These are phyloP conservation scores for Hemitrygon akajei DNA, from an alignment of 2,797 vertebrate species.

Conservation along the genomic window DNA sequence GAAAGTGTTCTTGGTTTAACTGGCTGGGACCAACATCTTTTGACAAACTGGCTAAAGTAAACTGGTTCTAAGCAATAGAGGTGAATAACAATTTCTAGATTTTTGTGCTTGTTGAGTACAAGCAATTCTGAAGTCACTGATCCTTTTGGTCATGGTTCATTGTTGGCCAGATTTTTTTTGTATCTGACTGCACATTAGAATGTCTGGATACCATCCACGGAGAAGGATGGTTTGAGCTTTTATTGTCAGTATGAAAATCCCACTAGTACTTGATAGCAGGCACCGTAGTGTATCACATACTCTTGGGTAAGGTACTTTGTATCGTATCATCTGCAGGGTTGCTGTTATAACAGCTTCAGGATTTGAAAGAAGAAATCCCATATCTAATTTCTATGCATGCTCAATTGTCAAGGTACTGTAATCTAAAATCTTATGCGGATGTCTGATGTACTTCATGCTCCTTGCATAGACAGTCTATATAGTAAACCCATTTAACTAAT, in stretches of 20 bases:
- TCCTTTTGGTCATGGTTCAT: neutral
- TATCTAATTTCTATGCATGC: neutral
- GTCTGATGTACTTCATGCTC: conserved; percentile 20
- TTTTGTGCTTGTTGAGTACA: neutral
- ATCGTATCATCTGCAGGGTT: no score
- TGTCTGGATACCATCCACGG: neutral
- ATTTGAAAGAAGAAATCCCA: neutral
- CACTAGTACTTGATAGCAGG: neutral
- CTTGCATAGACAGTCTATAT: neutral
- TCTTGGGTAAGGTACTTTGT: neutral
- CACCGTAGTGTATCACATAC: neutral
- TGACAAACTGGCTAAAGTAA: neutral
- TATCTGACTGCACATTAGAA: neutral
- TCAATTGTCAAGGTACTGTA: neutral
- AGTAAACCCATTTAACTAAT: neutral
- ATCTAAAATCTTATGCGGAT: neutral
- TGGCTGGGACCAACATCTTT: neutral
- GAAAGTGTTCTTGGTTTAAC: neutral
- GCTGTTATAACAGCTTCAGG: neutral
- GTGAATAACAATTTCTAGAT: neutral
- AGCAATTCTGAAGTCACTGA: neutral
- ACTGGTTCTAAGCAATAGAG: neutral
- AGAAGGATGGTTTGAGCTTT: neutral
- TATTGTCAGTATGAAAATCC: neutral
- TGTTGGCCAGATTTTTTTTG: neutral